These are phyloP conservation scores for Rhynchopsitta pachyrhyncha DNA, from an alignment of 2,113 vertebrate genomes.

Conservation along the genomic window DNA sequence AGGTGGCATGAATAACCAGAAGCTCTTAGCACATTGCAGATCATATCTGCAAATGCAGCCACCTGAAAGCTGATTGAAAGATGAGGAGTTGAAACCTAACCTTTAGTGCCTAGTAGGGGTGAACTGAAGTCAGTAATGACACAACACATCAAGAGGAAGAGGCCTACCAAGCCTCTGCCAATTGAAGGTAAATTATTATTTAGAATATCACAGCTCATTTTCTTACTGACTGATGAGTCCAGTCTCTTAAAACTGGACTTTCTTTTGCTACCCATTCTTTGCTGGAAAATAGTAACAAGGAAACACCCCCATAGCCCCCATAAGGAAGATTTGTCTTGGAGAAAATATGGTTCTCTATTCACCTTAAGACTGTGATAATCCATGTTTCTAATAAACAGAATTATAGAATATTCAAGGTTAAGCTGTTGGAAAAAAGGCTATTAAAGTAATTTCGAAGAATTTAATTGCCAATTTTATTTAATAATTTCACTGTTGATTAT, in stretches of 20 bases:
- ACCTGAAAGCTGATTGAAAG: not conserved
- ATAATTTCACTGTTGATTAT: not conserved
- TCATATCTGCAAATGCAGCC: not conserved
- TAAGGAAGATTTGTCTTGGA: not conserved
- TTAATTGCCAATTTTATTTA: not conserved
- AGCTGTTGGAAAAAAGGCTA: not conserved
- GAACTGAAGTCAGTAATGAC: not conserved
- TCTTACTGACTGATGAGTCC: not conserved
- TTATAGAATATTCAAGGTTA: not conserved
- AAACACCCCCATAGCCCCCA: not conserved
- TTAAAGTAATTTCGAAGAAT: not conserved
- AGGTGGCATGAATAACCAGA: not conserved
- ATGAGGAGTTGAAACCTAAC: not conserved
- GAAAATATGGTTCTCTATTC: not conserved
- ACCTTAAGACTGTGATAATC: not conserved
- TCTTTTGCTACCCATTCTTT: not conserved
- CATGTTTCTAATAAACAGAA: not conserved
- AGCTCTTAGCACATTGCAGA: not conserved
- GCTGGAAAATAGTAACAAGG: not conserved
- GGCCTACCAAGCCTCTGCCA: not conserved
- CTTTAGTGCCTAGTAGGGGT: not conserved
- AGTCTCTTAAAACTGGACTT: not conserved
- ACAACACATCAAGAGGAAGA: not conserved
- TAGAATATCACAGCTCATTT: not conserved
- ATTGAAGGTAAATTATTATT: not conserved